phyloP scores from a whole-genome alignment of 2,888 invertebrate genomes.

The Tenthredo amoena region DNA sequence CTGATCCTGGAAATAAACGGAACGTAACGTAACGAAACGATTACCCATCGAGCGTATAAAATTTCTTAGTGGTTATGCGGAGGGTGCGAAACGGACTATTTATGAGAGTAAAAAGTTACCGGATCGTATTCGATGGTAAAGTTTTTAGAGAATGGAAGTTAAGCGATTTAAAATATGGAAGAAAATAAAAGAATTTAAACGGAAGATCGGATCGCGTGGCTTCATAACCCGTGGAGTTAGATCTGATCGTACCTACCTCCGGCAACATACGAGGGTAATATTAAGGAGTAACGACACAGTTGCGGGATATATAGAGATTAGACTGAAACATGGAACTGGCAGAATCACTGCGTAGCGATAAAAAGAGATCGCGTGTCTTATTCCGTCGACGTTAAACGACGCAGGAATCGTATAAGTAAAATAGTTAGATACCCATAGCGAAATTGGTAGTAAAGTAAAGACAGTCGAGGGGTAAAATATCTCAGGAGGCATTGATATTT shows the following conservation, averaged over 20 bases:
- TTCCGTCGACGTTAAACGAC: neutral
- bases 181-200: neutral
- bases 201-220: neutral
- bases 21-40: conserved; percentile 28
- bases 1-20: conserved; percentile 81
- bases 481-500: neutral
- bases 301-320: conserved; percentile 7
- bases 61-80: neutral
- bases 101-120: neutral
- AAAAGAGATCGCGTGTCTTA: conserved; percentile 34
- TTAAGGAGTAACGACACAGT: conserved; percentile 21
- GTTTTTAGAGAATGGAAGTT: neutral
- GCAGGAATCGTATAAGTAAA: neutral
- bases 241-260: neutral
- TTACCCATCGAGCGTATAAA: conserved; percentile 7
- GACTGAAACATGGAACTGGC: conserved; percentile 4
- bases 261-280: conserved; percentile 9
- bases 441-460: neutral
- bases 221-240: neutral
- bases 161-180: neutral
- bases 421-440: neutral
- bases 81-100: neutral
- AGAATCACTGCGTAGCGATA: neutral
- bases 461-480: neutral
- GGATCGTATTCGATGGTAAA: neutral